Evolutionary conservation across 2,888 invertebrate species (phyloP).

Genomic region (Lasioglossum malachurum): DNA sequence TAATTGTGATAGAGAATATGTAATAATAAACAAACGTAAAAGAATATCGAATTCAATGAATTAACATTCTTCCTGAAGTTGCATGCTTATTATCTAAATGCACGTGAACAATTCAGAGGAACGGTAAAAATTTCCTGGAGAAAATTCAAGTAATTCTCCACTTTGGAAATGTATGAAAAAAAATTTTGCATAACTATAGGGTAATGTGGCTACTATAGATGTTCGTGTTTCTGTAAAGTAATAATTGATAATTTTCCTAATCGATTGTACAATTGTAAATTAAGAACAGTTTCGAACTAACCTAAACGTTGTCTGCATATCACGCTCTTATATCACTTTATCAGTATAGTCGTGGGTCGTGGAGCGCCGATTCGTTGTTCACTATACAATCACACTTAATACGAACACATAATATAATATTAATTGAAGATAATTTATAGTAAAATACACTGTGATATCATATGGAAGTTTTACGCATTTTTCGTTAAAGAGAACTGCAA

Average conservation of each 20-base stretch:
- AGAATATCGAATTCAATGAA: background rate
- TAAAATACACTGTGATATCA: background rate
- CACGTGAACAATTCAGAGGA: background rate
- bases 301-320: background rate
- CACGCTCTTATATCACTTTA: background rate
- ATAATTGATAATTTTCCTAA: background rate
- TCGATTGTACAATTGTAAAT: background rate
- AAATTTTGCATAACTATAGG: background rate
- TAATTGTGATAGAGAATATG: background rate
- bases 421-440: background rate
- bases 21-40: background rate
- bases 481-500: background rate
- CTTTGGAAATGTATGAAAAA: background rate
- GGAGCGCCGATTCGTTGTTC: background rate
- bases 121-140: background rate
- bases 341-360: background rate
- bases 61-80: background rate
- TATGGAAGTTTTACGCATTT: background rate
- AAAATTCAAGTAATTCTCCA: background rate
- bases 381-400: background rate
- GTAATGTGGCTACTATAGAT: background rate
- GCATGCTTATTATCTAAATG: background rate
- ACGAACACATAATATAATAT: background rate
- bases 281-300: background rate
- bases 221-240: background rate